Base-by-base conservation (phyloP, 1,140 invertebrate species). In the Ostrea edulis region DNA sequence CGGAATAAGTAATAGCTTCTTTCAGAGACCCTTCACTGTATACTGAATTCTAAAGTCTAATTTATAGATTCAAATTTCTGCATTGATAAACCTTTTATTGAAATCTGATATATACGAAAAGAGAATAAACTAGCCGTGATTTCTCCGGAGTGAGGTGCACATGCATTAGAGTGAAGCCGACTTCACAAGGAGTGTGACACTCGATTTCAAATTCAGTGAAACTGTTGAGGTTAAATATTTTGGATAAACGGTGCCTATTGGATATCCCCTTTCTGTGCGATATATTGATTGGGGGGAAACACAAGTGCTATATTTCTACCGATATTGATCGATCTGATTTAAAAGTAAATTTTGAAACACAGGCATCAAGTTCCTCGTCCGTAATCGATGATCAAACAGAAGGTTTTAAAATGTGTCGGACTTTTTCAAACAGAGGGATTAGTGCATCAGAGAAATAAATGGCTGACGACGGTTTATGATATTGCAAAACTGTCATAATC, bases 281-380 rank as follows among this genome's bases (percentile, higher is more conserved):
- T 22, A 35, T 77, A 77, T 77, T 77, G 68, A 77, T 77, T 77
- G 14, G 29, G 29, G 29, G 12, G 8, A 77, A 25, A 77, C 25
- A 62, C 22, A 29, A 77, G 14, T 35, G 29, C 25, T 77, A 29
- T 77, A 77, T 77, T 77, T 77, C 8, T 14, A 77, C 7, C 25
- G 68, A 71, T 71, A 71, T 71, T 29, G 65, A 77, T 77, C 68
- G 68, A 35, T 29, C 29, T 77, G 22, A 77, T 77, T 77, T 29
- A 29, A 77, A 77, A 77, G 68, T 77, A 77, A 77, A 77, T 77
- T 62, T 77, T 77, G 25, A 77, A 77, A 77, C 25, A 25, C 68
- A 77, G 22, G 17, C 68, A 35, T 77, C 25, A 25, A 12, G 68
- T 77, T 77, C 25, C 68, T 77, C 68, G 68, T 35, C 22, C 29